Conservation (phyloP, 2,797 vertebrate genomes). For the Pangasius sanitwongsei region DNA sequence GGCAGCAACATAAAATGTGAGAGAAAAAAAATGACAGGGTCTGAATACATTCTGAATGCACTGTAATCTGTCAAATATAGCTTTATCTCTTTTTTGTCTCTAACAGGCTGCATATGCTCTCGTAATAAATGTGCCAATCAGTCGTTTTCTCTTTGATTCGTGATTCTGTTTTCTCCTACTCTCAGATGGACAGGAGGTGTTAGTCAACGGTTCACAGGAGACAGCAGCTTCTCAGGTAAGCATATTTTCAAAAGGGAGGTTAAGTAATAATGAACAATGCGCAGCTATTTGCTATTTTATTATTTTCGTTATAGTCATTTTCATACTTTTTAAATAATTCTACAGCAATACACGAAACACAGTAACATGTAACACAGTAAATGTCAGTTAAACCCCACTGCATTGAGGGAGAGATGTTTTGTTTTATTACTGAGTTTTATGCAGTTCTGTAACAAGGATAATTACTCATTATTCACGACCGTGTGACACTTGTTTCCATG, state of each 20-base stretch:
- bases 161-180: slow-evolving; percentile 29
- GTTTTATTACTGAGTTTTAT: slow-evolving; percentile 45
- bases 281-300: neutral
- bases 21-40: too few relatives aligned
- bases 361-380: neutral
- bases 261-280: slow-evolving; percentile 43
- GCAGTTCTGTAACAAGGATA: slow-evolving; percentile 47
- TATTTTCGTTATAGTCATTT: neutral
- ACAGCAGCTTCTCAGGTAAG: slow-evolving; percentile 67
- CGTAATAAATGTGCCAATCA: neutral
- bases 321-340: neutral
- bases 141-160: neutral
- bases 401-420: slow-evolving; percentile 17
- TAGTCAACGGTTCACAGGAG: slow-evolving; percentile 80
- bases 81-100: neutral
- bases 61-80: neutral
- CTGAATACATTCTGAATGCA: too few relatives aligned
- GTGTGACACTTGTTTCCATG: slow-evolving; percentile 51
- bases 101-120: neutral
- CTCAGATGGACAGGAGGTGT: slow-evolving; percentile 78
- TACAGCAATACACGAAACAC: neutral
- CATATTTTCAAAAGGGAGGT: slow-evolving; percentile 28
- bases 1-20: too few relatives aligned
- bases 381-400: neutral
- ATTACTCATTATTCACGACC: slow-evolving; percentile 46